Base-by-base conservation (phyloP, 1,140 invertebrate species). In the Trachymyrmex septentrionalis region DNA sequence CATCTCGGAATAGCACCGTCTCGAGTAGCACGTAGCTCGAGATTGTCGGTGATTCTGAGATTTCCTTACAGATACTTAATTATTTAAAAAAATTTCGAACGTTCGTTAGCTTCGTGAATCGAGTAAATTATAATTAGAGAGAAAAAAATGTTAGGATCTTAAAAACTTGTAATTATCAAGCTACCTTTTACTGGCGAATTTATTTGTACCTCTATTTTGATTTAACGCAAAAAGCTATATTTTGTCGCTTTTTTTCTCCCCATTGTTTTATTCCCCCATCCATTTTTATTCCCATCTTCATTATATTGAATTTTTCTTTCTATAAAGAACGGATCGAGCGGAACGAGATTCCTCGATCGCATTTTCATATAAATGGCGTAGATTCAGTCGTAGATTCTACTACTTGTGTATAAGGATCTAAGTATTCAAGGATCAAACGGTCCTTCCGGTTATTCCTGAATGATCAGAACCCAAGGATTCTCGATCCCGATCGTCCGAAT, bases 291-390 rank as follows among this genome's bases (percentile, higher is more conserved):
- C 16, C 19, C n/a, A 44, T 3, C 19, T 81, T 71, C 50, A 16
- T 21, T 19, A 61, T 59, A 82, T 61, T 24, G 55, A 16, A 6
- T 48, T 44, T 44, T 44, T 44, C 2, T 24, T 21, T 16, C 24
- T 69, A 27, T 19, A 3, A 48, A 69, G 38, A 82, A 21, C 30
- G 76, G 84, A 67, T 86, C 64, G n/a, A 50, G 64, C 64, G 85
- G 67, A 86, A 86, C 85, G 78, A 86, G 85, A 84, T 86, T 86
- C 82, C 72, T 86, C 71, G 82, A 76, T 67, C 86, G 86, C 53
- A 87, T 85, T 86, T 84, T 82, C 24, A 73, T 75, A 57, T 73
- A 75, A 84, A 69, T 50, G 19, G 19, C 84, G 61, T 80, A 50
- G 73, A 64, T 67, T 67, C 72, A 72, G 48, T 76, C 86, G n/a